phyloP scores from a whole-genome alignment of 2,113 vertebrate genomes.

The Oryzias melastigma region DNA sequence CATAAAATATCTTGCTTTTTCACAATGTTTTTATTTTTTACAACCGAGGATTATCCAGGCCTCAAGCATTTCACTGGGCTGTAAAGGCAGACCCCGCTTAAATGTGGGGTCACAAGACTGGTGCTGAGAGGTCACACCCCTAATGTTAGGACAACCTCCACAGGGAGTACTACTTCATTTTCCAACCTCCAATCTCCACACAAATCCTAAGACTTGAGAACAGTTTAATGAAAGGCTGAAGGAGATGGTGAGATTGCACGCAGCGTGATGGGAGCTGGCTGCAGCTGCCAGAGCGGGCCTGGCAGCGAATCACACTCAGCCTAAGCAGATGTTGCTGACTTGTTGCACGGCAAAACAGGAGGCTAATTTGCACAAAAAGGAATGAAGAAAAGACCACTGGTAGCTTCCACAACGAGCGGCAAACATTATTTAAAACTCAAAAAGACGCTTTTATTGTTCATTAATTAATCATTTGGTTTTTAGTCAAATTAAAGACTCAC shows the following conservation, averaged over 20 bases:
- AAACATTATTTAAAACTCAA: background rate
- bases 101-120: conserved; percentile 38
- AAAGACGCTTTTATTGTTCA: background rate
- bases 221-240: conserved; percentile 40
- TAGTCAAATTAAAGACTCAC: no score
- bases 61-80: conserved; percentile 44
- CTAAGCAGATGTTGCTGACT: conserved; percentile 31
- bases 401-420: background rate
- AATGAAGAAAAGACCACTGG: conserved; percentile 3
- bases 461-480: no score
- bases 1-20: no score
- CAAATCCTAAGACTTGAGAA: conserved; percentile 16
- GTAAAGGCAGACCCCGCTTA: conserved; percentile 30
- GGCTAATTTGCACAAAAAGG: conserved; percentile 28
- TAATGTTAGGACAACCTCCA: conserved; percentile 57
- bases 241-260: conserved; percentile 10
- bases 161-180: conserved; percentile 31
- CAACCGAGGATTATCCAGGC: conserved; percentile 35
- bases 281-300: conserved; percentile 8
- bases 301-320: conserved; percentile 29
- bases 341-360: conserved; percentile 21
- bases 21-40: conserved; percentile 34
- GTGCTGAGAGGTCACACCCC: conserved; percentile 51
- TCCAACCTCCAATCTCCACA: conserved; percentile 26
- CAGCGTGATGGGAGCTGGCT: conserved; percentile 32